Percentiles rank a stretch among this genome's conserved stretches.
Conservation (phyloP, 2,113 vertebrate species). For the Xiphophorus couchianus region DNA sequence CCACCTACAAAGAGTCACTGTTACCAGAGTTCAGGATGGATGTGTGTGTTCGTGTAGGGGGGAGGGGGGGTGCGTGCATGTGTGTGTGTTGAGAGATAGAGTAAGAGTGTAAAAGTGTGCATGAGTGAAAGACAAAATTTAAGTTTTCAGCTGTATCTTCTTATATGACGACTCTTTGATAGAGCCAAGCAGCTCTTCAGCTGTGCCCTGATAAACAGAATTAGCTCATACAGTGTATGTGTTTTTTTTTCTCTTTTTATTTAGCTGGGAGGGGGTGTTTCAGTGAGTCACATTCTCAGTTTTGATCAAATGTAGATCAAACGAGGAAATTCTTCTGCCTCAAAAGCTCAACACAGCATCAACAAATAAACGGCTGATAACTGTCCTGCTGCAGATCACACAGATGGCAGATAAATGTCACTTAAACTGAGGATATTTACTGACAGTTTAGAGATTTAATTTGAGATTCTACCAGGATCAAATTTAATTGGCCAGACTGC, state of each 20-base stretch:
- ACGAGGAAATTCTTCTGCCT: constrained; percentile 29
- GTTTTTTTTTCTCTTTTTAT: constrained; percentile 2
- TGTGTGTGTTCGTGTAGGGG: constrained; percentile 30
- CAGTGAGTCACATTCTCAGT: constrained; percentile 39
- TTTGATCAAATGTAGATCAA: constrained; percentile 62
- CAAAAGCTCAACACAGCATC: constrained; percentile 30
- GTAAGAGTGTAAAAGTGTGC: constrained; percentile 7
- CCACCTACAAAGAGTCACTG: constrained; percentile 69
- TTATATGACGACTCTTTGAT: constrained; percentile 54
- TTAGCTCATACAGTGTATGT: constrained; percentile 52
- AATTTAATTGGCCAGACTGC: constrained; percentile 28
- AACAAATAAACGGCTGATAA: constrained; percentile 46
- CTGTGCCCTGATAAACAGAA: constrained; percentile 63
- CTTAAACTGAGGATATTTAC: constrained; percentile 1
- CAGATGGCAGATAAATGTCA: constrained; percentile 23
- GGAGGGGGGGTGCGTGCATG: constrained; percentile 21
- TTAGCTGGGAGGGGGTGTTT: background rate
- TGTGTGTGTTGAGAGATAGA: constrained; percentile 12
- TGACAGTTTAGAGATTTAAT: constrained; percentile 3
- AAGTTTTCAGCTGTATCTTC: constrained; percentile 45
- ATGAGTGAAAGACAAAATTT: constrained; percentile 9
- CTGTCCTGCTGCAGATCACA: constrained; percentile 21
- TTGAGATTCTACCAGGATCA: background rate
- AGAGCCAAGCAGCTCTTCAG: constrained; percentile 60
- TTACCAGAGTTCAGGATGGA: constrained; percentile 53